Conservation (phyloP, 2,888 invertebrate species). For the Plebejus argus region DNA sequence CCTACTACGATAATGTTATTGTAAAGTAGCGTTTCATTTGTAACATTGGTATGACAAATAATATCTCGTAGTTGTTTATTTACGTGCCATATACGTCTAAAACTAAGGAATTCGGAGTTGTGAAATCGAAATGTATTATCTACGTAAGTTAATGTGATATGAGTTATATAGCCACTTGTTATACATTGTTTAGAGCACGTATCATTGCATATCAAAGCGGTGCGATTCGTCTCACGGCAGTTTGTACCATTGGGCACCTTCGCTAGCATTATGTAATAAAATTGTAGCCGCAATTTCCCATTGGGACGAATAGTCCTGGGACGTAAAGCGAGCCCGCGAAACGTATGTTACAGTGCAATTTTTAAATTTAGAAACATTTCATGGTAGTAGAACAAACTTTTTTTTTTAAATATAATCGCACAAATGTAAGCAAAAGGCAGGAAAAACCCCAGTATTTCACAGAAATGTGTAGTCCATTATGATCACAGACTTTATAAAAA, state of each 20-base stretch:
- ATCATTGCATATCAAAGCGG: slow-evolving; percentile 71
- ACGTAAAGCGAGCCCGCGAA: neutral
- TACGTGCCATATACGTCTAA: slow-evolving; percentile 72
- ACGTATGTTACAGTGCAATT: slow-evolving; percentile 21
- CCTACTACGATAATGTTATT: slow-evolving; percentile 4
- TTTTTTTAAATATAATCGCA: neutral
- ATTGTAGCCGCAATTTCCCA: neutral
- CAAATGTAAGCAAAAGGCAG: slow-evolving; percentile 1
- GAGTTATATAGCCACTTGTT: slow-evolving; percentile 75
- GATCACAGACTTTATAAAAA: neutral
- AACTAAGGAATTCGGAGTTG: slow-evolving; percentile 70
- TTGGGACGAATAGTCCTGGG: neutral
- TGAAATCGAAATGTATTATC: slow-evolving; percentile 70
- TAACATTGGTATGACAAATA: slow-evolving; percentile 2
- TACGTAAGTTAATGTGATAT: slow-evolving; percentile 80
- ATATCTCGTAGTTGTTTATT: slow-evolving; percentile 54
- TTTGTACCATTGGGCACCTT: neutral
- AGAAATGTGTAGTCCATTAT: neutral
- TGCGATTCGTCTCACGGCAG: neutral
- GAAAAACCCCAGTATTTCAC: neutral
- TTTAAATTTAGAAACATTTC: neutral
- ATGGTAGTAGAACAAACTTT: slow-evolving; percentile 3
- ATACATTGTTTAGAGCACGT: slow-evolving; percentile 73
- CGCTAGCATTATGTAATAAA: neutral
- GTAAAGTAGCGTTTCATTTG: neutral